These are phyloP conservation scores for Scaptomyza montana DNA, from an alignment of 1,140 invertebrate genomes.

Conservation along the genomic window DNA sequence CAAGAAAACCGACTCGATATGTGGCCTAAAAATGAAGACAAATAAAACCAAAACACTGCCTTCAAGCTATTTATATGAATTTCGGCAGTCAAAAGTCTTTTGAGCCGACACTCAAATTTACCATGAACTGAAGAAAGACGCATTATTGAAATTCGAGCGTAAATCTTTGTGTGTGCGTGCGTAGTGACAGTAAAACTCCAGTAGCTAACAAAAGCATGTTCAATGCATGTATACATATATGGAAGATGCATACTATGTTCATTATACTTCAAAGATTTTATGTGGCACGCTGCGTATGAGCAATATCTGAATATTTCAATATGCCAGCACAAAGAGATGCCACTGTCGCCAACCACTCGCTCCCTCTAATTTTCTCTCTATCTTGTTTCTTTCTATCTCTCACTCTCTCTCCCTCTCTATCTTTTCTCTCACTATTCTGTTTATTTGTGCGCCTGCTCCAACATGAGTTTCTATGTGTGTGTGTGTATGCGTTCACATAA, in stretches of 20 bases:
- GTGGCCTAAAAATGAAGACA: constrained; percentile 22
- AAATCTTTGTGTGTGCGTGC: not conserved
- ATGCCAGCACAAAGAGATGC: constrained; percentile 43
- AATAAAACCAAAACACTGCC: constrained; percentile 7
- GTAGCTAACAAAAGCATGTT: constrained; percentile 38
- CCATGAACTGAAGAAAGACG: constrained; percentile 17
- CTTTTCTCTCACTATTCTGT: not conserved
- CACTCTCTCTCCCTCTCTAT: constrained; percentile 5
- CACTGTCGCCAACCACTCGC: constrained; percentile 6
- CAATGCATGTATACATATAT: constrained; percentile 10
- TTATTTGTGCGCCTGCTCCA: constrained; percentile 64
- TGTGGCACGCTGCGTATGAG: constrained; percentile 58
- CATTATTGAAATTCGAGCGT: constrained; percentile 20
- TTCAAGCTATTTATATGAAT: constrained; percentile 9
- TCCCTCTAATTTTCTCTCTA: constrained; percentile 3
- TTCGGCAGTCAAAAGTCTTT: not conserved
- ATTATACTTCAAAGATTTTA: constrained; percentile 27
- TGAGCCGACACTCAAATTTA: constrained; percentile 5
- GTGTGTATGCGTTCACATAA: constrained; percentile 43
- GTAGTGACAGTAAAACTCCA: constrained; percentile 38
- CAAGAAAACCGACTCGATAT: constrained; percentile 11
- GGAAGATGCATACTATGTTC: not conserved
- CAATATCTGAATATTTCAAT: constrained; percentile 43
- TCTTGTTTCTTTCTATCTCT: constrained; percentile 4
- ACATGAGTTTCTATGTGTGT: constrained; percentile 40